Base-by-base conservation (phyloP, 2,113 vertebrate genomes). In the Chauna torquata region DNA sequence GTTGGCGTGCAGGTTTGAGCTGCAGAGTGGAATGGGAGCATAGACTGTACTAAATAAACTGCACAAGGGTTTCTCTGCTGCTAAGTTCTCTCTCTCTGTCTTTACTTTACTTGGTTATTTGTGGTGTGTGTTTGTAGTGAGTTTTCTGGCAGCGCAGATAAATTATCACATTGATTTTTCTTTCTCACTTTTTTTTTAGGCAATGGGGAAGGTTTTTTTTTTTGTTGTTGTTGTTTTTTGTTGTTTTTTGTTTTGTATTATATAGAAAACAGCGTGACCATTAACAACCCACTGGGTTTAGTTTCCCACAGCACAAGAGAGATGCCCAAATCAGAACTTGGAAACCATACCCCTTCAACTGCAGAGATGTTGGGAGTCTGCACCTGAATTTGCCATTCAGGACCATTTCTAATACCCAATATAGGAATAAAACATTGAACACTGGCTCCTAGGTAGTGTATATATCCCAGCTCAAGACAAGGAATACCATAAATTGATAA, bases 151-250 rank as follows among this genome's bases (percentile, higher is more conserved):
- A 14, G 89, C 24, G 84, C 42, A 86, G 87, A 83, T 83, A 96
- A 90, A 81, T 91, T 69, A 71, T 82, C 71, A 40, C 82, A 96
- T 92, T 90, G 93, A 94, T 96, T 97, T 96, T 96, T 94, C 66
- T 70, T 90, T 90, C 71, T 93, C 84, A 59, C 69, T n/a, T 85
- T 80, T 69, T 61, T 77, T 34, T 0, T 0, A 30, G 6, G 38
- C 32, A 86, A 36, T 28, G 23, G 27, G 18, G 57, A 77, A 62
- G 28, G 15, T 9, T 11, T 24, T 25, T 27, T 62, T 57, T 57
- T 59, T 59, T 58, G 30, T n/a, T 59, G 28, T 32, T 55, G 28
- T 77, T 58, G 54, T 57, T 76, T 74, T 45, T 74, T 55, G n/a
- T 28, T 15, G 59, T 34, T 61, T 42, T 75, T 44, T 42, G 16